Conservation (phyloP, 2,888 invertebrate genomes). For the Bugulina stolonifera region DNA sequence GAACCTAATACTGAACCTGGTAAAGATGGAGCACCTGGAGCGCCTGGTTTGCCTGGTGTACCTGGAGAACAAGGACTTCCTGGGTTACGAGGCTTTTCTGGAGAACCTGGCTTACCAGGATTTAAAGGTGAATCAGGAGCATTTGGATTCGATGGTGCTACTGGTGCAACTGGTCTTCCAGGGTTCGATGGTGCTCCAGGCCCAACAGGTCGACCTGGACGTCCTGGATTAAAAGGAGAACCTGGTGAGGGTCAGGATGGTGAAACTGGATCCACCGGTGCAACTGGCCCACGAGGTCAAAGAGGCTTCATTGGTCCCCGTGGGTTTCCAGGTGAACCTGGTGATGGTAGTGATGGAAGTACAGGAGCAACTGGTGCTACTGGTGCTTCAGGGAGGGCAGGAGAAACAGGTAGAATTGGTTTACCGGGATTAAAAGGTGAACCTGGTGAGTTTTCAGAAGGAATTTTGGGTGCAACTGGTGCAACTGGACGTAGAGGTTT, state of each 20-base stretch:
- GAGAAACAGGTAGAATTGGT: conserved; percentile 6
- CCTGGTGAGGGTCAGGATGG: conserved; percentile 20
- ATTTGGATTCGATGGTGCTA: conserved; percentile 27
- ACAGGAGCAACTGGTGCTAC: conserved; percentile 25
- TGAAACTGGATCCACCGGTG: conserved; percentile 19
- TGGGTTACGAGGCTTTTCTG: not conserved
- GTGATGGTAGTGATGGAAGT: conserved; percentile 21
- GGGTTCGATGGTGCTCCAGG: conserved; percentile 24
- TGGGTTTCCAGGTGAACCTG: conserved; percentile 27
- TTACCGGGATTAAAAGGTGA: conserved; percentile 29
- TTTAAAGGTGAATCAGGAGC: conserved; percentile 27
- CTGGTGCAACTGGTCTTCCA: conserved; percentile 28
- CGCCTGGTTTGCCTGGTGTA: conserved; percentile 28
- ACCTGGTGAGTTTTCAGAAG: conserved; percentile 28
- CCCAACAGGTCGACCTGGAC: conserved; percentile 17
- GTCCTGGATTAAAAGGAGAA: conserved; percentile 25
- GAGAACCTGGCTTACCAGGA: not conserved
- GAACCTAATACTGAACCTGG: conserved; percentile 21
- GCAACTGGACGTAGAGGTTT: conserved; percentile 28
- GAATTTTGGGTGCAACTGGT: conserved; percentile 29
- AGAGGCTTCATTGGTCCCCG: conserved; percentile 25
- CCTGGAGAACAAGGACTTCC: conserved; percentile 26
- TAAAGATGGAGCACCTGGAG: conserved; percentile 25
- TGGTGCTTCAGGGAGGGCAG: conserved; percentile 17
- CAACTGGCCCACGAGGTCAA: conserved; percentile 18